These are phyloP conservation scores for Bombylius discolor DNA, from an alignment of 2,888 invertebrate genomes.

Conservation along the genomic window DNA sequence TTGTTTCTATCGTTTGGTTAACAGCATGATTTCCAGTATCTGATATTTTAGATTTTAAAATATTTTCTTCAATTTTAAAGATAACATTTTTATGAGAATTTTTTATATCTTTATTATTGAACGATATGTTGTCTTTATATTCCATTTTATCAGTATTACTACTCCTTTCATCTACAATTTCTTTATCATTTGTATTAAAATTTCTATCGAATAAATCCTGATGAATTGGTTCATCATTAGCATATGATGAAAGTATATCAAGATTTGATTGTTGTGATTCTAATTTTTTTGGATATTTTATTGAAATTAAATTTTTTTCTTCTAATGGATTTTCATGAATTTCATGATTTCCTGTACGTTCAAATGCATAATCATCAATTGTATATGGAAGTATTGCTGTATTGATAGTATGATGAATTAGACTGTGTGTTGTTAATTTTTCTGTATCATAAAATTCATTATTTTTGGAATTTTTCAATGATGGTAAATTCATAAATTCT, in stretches of 20 bases:
- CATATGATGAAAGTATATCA: not conserved
- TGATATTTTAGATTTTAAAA: no score
- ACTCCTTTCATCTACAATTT: no score
- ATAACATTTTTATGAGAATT: no score
- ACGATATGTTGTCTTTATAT: no score
- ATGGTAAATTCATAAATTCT: no score
- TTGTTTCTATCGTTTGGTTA: no score
- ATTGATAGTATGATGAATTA: constrained; percentile 1
- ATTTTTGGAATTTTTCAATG: no score
- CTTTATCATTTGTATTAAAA: not conserved
- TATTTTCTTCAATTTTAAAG: no score
- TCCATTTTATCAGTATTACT: no score
- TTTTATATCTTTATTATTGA: no score
- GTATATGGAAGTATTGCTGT: not conserved
- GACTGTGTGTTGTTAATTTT: not conserved
- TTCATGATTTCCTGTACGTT: not conserved
- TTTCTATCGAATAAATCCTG: not conserved
- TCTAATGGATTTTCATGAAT: not conserved
- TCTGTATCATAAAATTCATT: not conserved
- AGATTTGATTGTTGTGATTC: not conserved
- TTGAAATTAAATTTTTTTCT: not conserved
- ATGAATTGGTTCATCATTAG: not conserved
- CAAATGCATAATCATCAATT: not conserved
- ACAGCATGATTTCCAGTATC: no score
- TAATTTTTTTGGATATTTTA: not conserved